Base-by-base conservation (phyloP, 2,797 vertebrate species). In the Crocodylus rhombifer region DNA sequence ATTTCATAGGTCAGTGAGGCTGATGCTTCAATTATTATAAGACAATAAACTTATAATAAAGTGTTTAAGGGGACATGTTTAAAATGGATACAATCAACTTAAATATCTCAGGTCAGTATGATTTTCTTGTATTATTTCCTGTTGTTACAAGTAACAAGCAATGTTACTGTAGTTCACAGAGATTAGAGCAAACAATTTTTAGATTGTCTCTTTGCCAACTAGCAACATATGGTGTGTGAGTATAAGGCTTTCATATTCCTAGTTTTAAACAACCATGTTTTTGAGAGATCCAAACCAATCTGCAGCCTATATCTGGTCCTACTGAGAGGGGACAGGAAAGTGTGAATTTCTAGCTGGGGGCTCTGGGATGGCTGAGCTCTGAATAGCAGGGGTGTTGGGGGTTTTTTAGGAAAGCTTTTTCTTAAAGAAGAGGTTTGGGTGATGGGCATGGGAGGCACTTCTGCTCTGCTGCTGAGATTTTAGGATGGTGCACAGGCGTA, bases 121-220 rank as follows among this genome's bases (percentile, higher is more conserved):
- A 75, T 78, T 92, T 89, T 62, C 5, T 62, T 62, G 9, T 51
- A 51, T 91, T 94, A 86, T 91, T 89, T 58, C 89, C 21, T 64
- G 21, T 21, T 82, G 7, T 55, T 33, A 78, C 11, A 26, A 87
- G 57, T 69, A 73, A 77, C 12, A 86, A 79, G 16, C 80, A 90
- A 87, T 8, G 33, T 36, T 83, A 55, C 73, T 88, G 57, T 36
- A 62, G 26, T 62, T 62, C 26, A 88, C 87, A 84, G 61, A 87
- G 33, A 26, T 51, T 25, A 55, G 23, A 36, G n/a, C 17, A 11
- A 6, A 61, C 90, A 1, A 26, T 92, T 88, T 88, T 71, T 75
- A 86, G 76, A 58, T 30, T 1, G 5, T 15, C 62, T 71, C 18
- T 75, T 92, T 79, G 84, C n/a, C n/a, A 63, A 77, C 63, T 56